These are phyloP conservation scores for Rhinella marina DNA, from an alignment of 2,797 vertebrate genomes.

Conservation along the genomic window DNA sequence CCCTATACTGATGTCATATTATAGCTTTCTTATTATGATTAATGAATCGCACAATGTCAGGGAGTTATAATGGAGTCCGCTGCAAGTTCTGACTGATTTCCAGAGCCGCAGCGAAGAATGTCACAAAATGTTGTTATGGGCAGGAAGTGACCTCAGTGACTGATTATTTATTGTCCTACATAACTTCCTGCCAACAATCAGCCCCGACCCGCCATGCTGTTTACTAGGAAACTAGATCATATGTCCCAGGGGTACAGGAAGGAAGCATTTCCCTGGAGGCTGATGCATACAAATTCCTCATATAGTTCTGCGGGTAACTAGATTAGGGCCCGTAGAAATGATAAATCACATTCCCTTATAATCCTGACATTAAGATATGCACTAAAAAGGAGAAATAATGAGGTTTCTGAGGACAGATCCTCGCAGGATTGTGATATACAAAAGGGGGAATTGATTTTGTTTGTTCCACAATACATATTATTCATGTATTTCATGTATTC, in stretches of 20 bases:
- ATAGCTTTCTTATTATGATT: background rate
- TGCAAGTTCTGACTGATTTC: background rate
- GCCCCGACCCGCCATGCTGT: conserved; percentile 47
- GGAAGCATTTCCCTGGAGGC: conserved; percentile 50
- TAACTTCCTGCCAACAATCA: conserved; percentile 50
- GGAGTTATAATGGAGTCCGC: background rate
- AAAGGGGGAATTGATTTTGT: conserved; percentile 7
- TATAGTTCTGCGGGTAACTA: conserved; percentile 1
- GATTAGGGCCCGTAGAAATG: conserved; percentile 15
- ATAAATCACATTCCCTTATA: conserved; percentile 13
- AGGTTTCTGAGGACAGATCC: background rate
- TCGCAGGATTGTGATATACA: background rate
- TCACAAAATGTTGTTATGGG: conserved; percentile 55
- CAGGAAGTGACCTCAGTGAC: conserved; percentile 59
- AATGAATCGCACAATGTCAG: conserved; percentile 10
- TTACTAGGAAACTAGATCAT: conserved; percentile 52
- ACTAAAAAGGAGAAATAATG: background rate
- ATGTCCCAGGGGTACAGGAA: conserved; percentile 60
- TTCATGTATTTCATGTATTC: background rate
- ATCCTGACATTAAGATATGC: background rate
- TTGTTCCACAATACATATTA: background rate
- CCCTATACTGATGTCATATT: background rate
- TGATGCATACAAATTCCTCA: background rate
- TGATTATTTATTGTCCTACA: conserved; percentile 59
- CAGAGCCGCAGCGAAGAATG: conserved; percentile 26